phyloP scores from a whole-genome alignment of 1,140 invertebrate species.

The Wasmannia auropunctata region DNA sequence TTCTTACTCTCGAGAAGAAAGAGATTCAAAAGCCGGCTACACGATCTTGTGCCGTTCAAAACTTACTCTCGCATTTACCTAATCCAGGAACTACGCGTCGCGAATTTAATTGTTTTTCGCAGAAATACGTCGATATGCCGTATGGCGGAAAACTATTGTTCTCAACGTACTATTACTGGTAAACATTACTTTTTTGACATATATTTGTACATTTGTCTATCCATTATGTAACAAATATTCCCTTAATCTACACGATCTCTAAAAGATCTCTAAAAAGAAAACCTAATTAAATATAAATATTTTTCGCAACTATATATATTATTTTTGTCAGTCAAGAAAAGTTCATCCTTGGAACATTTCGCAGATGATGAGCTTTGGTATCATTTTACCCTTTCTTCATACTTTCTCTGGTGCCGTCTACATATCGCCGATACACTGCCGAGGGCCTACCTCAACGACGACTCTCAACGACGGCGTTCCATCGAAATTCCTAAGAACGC shows the following conservation, averaged over 20 bases:
- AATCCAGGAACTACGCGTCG: conserved; percentile 22
- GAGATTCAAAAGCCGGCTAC: conserved; percentile 50
- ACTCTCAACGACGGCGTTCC: conserved; percentile 79
- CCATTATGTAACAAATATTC: neutral
- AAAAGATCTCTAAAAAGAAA: neutral
- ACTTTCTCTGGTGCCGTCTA: conserved; percentile 54
- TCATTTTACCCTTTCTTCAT: conserved; percentile 49
- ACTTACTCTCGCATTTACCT: conserved; percentile 57
- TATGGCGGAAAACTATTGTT: conserved; percentile 1
- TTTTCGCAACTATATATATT: neutral
- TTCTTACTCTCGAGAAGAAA: conserved; percentile 59
- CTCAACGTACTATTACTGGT: neutral
- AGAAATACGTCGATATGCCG: conserved; percentile 5
- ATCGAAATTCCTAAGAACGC: conserved; percentile 82
- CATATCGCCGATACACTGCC: conserved; percentile 30
- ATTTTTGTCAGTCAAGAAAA: neutral
- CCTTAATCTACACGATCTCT: neutral
- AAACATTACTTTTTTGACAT: neutral
- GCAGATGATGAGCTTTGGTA: neutral
- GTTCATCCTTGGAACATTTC: neutral
- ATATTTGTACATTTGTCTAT: neutral
- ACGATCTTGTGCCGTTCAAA: conserved; percentile 44
- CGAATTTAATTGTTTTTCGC: conserved; percentile 25
- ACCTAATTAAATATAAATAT: neutral
- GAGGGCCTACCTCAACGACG: conserved; percentile 80